Evolutionary conservation across 2,797 vertebrate species (phyloP), one percentile per base, ranked within the genome.

Genomic region (Cuniculus paca): DNA sequence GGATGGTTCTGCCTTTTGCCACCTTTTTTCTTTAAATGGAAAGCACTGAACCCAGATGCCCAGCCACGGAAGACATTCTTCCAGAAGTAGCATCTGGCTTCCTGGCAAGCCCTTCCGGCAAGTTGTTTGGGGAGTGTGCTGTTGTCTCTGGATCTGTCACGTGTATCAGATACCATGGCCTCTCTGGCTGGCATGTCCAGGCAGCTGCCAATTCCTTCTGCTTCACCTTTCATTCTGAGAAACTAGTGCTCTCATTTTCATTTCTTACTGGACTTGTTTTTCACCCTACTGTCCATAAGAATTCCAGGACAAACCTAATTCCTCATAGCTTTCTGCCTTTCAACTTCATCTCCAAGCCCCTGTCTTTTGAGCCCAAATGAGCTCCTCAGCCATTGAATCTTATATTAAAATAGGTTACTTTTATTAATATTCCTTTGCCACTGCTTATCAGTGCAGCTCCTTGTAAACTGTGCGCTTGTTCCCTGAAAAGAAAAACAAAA

Each of bases 61-160:
- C 98, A 98, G 98, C 97, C 98, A 97, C 97, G 93, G 98, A 98
- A 97, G 98, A 98, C 78, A 97, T 95, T 98, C 98, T 98, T 99
- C 98, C 98, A 98, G 98, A 98, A 98, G 98, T 97, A 98, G 98
- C 99, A 99, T 99, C 99, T 99, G 99, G 98, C 98, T 98, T 98
- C 97, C 98, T 99, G 98, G 99, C 99, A 98, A 98, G 88, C 97
- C 98, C 97, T 98, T 94, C 98, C 95, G 98, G 97, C 97, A 81
- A 97, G 98, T 98, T 98, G 98, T 98, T 98, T 97, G 94, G 98
- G 98, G 98, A 98, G 98, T 95, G 96, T 96, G 98, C 97, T 97
- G 98, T 98, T 98, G 98, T 98, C 98, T 98, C 98, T 96, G 94
- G 95, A 97, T 98, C 98, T 97, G 98, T 98, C 98, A 99, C 98